Percentiles rank a stretch among this genome's conserved stretches.
Evolutionary conservation across 2,888 invertebrate species (phyloP).

Genomic region (Trichopoda pennipes): DNA sequence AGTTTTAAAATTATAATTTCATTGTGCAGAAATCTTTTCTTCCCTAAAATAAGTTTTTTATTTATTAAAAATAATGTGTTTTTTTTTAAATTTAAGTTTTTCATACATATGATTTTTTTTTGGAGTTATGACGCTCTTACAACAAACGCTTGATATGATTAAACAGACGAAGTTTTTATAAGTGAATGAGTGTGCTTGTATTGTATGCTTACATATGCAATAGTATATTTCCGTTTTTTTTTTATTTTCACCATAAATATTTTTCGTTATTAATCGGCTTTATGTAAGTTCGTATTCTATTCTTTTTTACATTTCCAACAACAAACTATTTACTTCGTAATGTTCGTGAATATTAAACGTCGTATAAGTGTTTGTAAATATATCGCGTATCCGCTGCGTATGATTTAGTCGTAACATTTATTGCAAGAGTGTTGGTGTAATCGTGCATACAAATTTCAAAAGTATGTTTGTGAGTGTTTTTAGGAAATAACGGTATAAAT

Average conservation of each 20-base stretch:
- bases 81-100: too few species aligned
- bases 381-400: conserved; percentile 46
- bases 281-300: conserved; percentile 36
- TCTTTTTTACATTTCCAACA: conserved; percentile 10
- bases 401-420: conserved; percentile 38
- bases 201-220: conserved; percentile 28
- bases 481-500: conserved; percentile 76
- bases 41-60: too few species aligned
- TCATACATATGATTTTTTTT: too few species aligned
- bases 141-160: too few species aligned
- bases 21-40: too few species aligned
- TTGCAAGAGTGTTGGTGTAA: conserved; percentile 42
- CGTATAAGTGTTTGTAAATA: conserved; percentile 29
- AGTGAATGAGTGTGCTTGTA: conserved; percentile 4
- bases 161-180: neutral
- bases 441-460: conserved; percentile 21
- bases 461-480: conserved; percentile 26
- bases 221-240: conserved; percentile 50
- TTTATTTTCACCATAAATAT: conserved; percentile 36
- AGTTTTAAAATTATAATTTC: too few species aligned
- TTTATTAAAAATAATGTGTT: too few species aligned
- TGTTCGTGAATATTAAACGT: conserved; percentile 26
- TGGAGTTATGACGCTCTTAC: too few species aligned
- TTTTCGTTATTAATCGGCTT: conserved; percentile 64
- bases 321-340: conserved; percentile 7